phyloP scores from a whole-genome alignment of 2,113 vertebrate species.

The Saiga tatarica region DNA sequence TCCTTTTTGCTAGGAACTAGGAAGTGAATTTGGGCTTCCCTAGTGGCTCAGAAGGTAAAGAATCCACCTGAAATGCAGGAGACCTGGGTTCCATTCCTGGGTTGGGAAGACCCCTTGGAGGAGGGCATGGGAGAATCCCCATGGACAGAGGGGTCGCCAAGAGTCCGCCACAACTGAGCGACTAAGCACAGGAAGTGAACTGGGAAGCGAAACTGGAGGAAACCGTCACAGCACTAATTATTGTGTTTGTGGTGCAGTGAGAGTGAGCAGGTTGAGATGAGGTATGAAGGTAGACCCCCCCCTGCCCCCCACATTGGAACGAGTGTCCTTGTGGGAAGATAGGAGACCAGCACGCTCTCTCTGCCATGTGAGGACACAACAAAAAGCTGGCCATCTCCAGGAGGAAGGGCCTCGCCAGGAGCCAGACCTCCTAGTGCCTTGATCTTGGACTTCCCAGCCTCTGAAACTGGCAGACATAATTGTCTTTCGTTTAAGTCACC shows the following conservation, averaged over 20 bases:
- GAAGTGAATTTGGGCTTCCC: not conserved
- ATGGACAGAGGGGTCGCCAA: rapidly evolving
- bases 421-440: not conserved
- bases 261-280: not conserved
- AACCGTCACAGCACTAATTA: not conserved
- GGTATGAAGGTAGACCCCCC: not conserved
- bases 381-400: not conserved
- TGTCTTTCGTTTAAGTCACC: not conserved
- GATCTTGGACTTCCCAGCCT: not conserved
- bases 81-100: not conserved
- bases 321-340: not conserved
- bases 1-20: not conserved
- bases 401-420: not conserved
- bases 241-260: not conserved
- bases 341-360: not conserved
- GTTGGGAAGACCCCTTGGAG: not conserved
- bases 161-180: not conserved
- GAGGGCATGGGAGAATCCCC: not conserved
- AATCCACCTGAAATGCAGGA: too few species aligned
- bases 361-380: not conserved
- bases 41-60: too few species aligned
- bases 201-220: not conserved
- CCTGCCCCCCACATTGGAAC: not conserved
- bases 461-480: not conserved
- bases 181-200: not conserved